A percentile compares a stretch with the other conserved stretches of the same genome.
phyloP scores from a whole-genome alignment of 2,888 invertebrate species.

The Nymphalis c-album region DNA sequence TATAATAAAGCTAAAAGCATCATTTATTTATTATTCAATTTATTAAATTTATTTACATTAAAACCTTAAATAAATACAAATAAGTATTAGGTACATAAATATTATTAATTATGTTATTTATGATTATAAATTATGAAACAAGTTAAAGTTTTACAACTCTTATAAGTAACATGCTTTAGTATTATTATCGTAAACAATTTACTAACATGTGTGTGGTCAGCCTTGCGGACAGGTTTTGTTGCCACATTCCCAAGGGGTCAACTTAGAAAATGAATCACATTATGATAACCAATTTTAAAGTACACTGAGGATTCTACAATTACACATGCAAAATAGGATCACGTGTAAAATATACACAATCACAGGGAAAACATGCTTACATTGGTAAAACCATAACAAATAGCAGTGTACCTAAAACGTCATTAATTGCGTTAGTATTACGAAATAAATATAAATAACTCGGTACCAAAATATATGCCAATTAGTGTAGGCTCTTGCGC shows the following conservation, averaged over 20 bases:
- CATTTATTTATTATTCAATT: no score
- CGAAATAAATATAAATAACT: neutral
- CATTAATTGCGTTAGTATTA: neutral
- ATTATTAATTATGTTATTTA: no score
- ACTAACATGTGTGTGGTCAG: neutral
- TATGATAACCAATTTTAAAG: neutral
- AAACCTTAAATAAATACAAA: no score
- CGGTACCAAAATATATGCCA: neutral
- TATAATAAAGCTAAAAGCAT: no score
- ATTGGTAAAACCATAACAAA: conserved; percentile 1
- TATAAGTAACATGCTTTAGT: neutral
- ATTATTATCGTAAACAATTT: neutral
- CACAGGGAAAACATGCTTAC: neutral
- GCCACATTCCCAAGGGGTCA: conserved; percentile 13
- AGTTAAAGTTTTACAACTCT: no score
- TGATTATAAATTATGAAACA: no score
- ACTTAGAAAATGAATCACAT: conserved; percentile 2
- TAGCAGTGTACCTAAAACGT: neutral
- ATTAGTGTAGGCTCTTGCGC: no score
- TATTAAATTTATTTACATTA: no score
- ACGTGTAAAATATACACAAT: neutral
- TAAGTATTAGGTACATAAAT: no score
- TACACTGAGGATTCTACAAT: neutral
- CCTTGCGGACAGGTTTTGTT: conserved; percentile 14
- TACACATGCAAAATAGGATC: neutral